Percentiles rank a stretch among this genome's conserved stretches.
Evolutionary conservation across 2,113 vertebrate genomes (phyloP).

Genomic region (Morone saxatilis): DNA sequence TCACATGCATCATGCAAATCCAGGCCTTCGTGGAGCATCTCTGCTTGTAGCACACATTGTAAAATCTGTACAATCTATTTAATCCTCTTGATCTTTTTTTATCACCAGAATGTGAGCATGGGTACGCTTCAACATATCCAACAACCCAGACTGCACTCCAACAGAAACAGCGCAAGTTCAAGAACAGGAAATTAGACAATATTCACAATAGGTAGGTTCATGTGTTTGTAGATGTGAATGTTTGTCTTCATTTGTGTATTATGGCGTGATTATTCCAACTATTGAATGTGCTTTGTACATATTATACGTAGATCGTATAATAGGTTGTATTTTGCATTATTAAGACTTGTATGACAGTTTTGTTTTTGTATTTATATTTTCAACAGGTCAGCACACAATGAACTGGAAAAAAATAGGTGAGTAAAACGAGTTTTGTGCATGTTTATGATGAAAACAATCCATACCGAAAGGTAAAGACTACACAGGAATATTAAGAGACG

Average conservation of each 20-base stretch:
- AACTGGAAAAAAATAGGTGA: slow-evolving; percentile 98
- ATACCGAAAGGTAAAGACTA: background rate
- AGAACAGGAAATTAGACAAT: slow-evolving; percentile 87
- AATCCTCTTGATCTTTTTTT: slow-evolving; percentile 41
- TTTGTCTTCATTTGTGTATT: background rate
- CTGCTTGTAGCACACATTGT: slow-evolving; percentile 4
- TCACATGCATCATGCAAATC: slow-evolving; percentile 9
- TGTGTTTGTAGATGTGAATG: background rate
- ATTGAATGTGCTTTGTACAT: background rate
- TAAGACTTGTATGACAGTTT: slow-evolving; percentile 15
- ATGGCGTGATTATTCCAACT: background rate
- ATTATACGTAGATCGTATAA: background rate
- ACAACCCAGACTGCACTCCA: slow-evolving; percentile 84
- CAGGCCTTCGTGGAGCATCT: background rate
- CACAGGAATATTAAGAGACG: background rate
- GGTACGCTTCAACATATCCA: slow-evolving; percentile 93
- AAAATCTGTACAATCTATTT: slow-evolving; percentile 8
- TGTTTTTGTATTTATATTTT: slow-evolving; percentile 39
- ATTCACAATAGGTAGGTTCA: slow-evolving; percentile 78
- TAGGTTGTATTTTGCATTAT: slow-evolving; percentile 5
- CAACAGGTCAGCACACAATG: slow-evolving; percentile 95
- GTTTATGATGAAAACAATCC: slow-evolving; percentile 13
- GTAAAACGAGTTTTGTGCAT: slow-evolving; percentile 56
- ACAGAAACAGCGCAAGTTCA: slow-evolving; percentile 90
- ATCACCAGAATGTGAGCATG: slow-evolving; percentile 92